Evolutionary conservation across 2,113 vertebrate species (phyloP), one percentile per base, ranked within the genome.

Genomic region (Parus major): DNA sequence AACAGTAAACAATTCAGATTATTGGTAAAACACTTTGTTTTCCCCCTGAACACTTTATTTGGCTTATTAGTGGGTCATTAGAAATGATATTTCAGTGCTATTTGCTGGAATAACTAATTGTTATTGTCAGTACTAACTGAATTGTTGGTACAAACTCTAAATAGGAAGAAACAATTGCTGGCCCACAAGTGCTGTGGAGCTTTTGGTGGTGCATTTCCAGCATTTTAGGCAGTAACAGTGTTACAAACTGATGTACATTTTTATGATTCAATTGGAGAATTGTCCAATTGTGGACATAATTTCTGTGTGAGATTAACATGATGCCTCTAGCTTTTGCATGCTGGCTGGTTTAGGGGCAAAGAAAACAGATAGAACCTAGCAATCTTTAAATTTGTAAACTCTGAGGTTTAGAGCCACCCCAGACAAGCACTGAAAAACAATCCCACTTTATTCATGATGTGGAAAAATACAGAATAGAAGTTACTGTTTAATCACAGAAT

Each of bases 191-290:
- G 44, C 39, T 50, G 31, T 28, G 56, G 28, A 10, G 25, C 39
- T 22, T 76, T n/a, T 6, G 35, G 15, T 63, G 20, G 12, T 63
- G 35, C 12, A 21, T 61, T 73, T 86, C 33, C 33, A 28, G 20
- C 10, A 21, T 5, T 12, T 55, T 21, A 46, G 15, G 20, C 33
- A 56, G 25, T 64, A 47, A 52, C 23, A 25, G 36, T 66, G 6
- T 60, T 76, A 52, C 12, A 72, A 69, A 39, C 36, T 42, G 29
- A 6, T 77, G 10, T 0, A 15, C 0, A 1, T 17, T 79, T 56
- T 64, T 64, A 25, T 42, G 44, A 72, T 44, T 53, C 2, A 9
- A 1, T 57, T 69, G 42, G 46, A 70, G 64, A 73, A 56, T 49
- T 46, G 21, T 44, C 2, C 1, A 27, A 64, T 22, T 52, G 28